Evolutionary conservation across 1,140 invertebrate species (phyloP).

Genomic region (Drosophila bocqueti): DNA sequence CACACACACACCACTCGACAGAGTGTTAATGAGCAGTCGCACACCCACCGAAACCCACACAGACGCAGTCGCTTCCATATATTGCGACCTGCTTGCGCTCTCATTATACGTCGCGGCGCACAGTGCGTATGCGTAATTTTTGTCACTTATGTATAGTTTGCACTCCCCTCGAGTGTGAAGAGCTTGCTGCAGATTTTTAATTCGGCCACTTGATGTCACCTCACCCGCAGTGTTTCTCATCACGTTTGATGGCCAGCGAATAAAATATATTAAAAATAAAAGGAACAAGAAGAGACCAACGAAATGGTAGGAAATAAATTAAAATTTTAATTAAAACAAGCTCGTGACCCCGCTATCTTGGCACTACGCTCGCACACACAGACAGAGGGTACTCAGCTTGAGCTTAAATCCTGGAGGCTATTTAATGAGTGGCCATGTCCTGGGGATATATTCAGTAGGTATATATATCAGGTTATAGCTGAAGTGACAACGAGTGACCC

Average conservation of each 20-base stretch:
- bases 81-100: slow-evolving; percentile 49
- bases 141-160: slow-evolving; percentile 62
- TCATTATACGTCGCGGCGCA: slow-evolving; percentile 39
- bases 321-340: slow-evolving; percentile 82
- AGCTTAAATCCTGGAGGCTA: slow-evolving; percentile 42
- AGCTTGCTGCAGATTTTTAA: slow-evolving; percentile 70
- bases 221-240: slow-evolving; percentile 5
- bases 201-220: slow-evolving; percentile 68
- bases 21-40: slow-evolving; percentile 69
- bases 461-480: slow-evolving; percentile 1
- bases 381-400: slow-evolving; percentile 13
- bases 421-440: slow-evolving; percentile 57
- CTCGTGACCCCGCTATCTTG: slow-evolving; percentile 50
- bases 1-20: slow-evolving; percentile 29
- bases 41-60: slow-evolving; percentile 20
- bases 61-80: slow-evolving; percentile 52
- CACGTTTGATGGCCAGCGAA: slow-evolving; percentile 18
- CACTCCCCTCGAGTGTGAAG: slow-evolving; percentile 36
- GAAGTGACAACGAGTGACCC: not conserved
- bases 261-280: slow-evolving; percentile 20
- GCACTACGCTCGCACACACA: slow-evolving; percentile 10
- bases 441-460: not conserved
- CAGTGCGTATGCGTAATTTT: slow-evolving; percentile 77
- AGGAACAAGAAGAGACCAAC: not conserved
- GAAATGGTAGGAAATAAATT: slow-evolving; percentile 59